phyloP scores from a whole-genome alignment of 2,888 invertebrate genomes.

The Tineola bisselliella region DNA sequence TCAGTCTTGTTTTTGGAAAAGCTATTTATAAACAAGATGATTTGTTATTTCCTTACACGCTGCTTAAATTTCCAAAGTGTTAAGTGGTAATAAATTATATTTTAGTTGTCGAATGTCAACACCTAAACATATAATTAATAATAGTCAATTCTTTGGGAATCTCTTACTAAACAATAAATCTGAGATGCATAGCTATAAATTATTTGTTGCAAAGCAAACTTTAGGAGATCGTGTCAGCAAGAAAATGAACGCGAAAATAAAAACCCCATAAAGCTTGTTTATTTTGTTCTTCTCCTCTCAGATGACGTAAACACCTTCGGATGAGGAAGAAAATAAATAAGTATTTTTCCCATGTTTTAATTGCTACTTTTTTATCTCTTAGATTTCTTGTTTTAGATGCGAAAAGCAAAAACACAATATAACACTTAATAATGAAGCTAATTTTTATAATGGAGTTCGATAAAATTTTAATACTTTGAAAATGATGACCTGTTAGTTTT shows the following conservation, averaged over 20 bases:
- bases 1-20: not conserved
- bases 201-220: not conserved
- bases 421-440: too few species aligned
- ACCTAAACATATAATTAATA: not conserved
- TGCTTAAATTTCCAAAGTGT: too few species aligned
- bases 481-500: not conserved
- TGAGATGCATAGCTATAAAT: not conserved
- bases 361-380: not conserved
- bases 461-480: not conserved
- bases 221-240: slow-evolving; percentile 9
- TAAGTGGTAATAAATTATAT: not conserved
- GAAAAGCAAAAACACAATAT: too few species aligned
- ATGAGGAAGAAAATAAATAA: slow-evolving; percentile 4
- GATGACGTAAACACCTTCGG: slow-evolving; percentile 14
- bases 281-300: slow-evolving; percentile 10
- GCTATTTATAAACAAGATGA: not conserved
- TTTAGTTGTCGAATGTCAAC: not conserved
- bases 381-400: not conserved
- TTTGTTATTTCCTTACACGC: not conserved
- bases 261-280: slow-evolving; percentile 14
- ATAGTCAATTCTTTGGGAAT: not conserved
- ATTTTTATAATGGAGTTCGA: not conserved
- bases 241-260: slow-evolving; percentile 12
- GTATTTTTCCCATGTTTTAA: not conserved
- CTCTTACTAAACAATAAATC: not conserved